Evolutionary conservation across 2,888 invertebrate genomes (phyloP), one percentile per base, ranked within the genome.

Genomic region (Ichneumoninae sp.): DNA sequence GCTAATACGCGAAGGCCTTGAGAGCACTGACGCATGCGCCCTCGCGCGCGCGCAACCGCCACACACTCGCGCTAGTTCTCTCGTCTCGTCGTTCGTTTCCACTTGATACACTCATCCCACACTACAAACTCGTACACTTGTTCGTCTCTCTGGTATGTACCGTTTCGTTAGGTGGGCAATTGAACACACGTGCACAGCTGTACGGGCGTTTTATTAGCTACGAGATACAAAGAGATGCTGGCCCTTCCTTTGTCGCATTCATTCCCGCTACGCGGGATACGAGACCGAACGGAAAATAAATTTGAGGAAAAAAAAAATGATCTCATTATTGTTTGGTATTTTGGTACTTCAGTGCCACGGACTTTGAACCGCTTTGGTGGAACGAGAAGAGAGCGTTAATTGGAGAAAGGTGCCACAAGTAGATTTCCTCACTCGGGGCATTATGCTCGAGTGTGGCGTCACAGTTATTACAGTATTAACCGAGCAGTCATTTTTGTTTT

Each of bases 1-100:
- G 90, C 89, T 92, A 91, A 92, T 91, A 91, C 92, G 90, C 90
- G 89, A 86, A 92, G 92, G 93, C 93, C 93, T 93, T 93, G 93
- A 93, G 92, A 92, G 91, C 87, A 90, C 90, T 91, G 91, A 92
- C 93, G 92, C 92, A 92, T 92, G 91, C 90, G 90, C 88, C 57
- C 72, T 65, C 70, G 65, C 80, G 70, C 86, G 87, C 88, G 71
- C 62, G 66, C 76, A 68, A 66, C 50, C 71, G 57, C 74, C 83
- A 75, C 87, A 86, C 87, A 87, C 88, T 80, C 79, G 77, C 69
- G 76, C 78, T 70, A 60, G 77, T 50, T 76, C 74, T 86, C 84
- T 76, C 85, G 80, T 82, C 79, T 82, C 81, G n/a, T 74, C 54
- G 30, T 57, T 22, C 81, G 50, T 74, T 77, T 50, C 44, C 71